Evolutionary conservation across 2,113 vertebrate genomes (phyloP).

Genomic region (Hemiscyllium ocellatum): DNA sequence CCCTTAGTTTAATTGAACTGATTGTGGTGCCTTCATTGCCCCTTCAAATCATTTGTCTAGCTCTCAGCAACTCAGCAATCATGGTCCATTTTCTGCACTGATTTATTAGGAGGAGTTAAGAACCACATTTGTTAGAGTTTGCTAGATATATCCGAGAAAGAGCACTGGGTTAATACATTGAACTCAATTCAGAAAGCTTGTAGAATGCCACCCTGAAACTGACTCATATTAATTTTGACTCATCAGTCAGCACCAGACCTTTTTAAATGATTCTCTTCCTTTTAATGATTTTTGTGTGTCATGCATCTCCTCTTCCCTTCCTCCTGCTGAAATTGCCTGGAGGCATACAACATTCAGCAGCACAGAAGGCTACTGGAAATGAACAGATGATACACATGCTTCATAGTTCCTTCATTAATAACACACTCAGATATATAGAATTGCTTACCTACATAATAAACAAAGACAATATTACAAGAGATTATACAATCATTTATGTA

Average conservation of each 20-base stretch:
- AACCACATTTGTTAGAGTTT: not conserved
- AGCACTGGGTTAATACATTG: not conserved
- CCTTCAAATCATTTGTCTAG: not conserved
- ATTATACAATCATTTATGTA: not conserved
- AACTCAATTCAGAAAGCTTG: not conserved
- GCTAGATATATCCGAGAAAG: not conserved
- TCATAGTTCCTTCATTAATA: not conserved
- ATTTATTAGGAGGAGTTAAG: not conserved
- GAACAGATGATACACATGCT: not conserved
- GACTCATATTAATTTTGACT: not conserved
- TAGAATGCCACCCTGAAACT: not conserved
- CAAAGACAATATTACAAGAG: not conserved
- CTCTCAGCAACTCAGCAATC: not conserved
- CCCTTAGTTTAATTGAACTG: not conserved
- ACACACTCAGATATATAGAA: not conserved
- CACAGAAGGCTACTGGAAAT: not conserved
- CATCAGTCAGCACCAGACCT: not conserved
- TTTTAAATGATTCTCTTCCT: not conserved
- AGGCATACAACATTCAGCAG: not conserved
- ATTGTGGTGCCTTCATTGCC: not conserved
- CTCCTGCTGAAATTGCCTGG: not conserved
- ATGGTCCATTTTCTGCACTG: not conserved
- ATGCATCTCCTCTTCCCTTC: not conserved
- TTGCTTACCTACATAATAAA: not conserved
- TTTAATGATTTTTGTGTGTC: slow-evolving; percentile 14